Percentiles rank a stretch among this genome's conserved stretches.
Conservation (phyloP, 2,888 invertebrate genomes). For the Amiota minor region DNA sequence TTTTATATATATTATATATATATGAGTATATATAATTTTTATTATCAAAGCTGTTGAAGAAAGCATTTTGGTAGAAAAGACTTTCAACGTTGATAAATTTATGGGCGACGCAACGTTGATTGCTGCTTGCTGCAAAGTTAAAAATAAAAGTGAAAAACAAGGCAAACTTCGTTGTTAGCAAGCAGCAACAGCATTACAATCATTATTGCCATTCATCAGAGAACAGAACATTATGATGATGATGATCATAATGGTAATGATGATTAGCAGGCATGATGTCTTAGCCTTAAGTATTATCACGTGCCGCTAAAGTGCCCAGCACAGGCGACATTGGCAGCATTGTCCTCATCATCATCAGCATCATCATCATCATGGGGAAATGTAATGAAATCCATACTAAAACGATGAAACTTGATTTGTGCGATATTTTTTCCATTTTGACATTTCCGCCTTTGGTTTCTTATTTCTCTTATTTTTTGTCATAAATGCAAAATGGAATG, state of each 20-base stretch:
- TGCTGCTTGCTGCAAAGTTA: neutral
- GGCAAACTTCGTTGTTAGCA: slow-evolving; percentile 4
- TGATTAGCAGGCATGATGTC: neutral
- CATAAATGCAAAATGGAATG: neutral
- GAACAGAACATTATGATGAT: neutral
- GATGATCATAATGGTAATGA: neutral
- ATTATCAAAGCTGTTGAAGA: too few relatives aligned
- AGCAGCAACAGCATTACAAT: neutral
- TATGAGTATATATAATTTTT: too few relatives aligned
- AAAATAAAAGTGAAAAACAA: neutral
- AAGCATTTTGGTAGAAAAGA: neutral
- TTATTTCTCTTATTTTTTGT: neutral
- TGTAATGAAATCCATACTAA: slow-evolving; percentile 51
- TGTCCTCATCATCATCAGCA: slow-evolving; percentile 46
- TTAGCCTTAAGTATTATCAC: slow-evolving; percentile 1
- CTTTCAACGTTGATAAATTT: slow-evolving; percentile 9
- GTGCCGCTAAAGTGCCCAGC: neutral
- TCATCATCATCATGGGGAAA: slow-evolving; percentile 59
- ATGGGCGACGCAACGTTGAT: slow-evolving; percentile 10
- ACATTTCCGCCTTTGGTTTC: slow-evolving; percentile 34
- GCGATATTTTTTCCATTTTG: slow-evolving; percentile 51
- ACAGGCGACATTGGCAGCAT: neutral
- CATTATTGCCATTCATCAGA: neutral
- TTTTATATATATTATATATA: too few relatives aligned
- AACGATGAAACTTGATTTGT: slow-evolving; percentile 25